These are phyloP conservation scores for Danio aesculapii DNA, from an alignment of 2,797 vertebrate genomes.

Conservation along the genomic window DNA sequence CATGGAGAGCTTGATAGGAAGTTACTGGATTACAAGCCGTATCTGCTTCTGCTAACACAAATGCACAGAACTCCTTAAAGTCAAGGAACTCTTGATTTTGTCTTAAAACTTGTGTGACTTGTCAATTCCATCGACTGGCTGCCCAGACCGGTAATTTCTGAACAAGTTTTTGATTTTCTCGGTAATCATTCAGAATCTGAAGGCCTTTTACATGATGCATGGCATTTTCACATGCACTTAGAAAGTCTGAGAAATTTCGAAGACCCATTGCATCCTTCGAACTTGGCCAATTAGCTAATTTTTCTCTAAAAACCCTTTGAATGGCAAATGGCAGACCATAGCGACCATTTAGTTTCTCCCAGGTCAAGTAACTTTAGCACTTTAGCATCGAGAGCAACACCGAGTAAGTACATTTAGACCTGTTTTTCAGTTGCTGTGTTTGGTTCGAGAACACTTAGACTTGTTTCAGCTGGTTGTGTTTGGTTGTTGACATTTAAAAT, in stretches of 20 bases:
- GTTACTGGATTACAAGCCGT: too few relatives aligned
- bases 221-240: slow-evolving; percentile 41
- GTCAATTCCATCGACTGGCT: slow-evolving; percentile 32
- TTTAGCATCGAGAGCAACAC: too few relatives aligned
- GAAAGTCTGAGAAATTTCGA: slow-evolving; percentile 36
- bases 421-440: too few relatives aligned
- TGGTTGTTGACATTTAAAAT: too few relatives aligned
- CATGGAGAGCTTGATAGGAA: too few relatives aligned
- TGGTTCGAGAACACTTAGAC: too few relatives aligned
- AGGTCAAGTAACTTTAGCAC: too few relatives aligned
- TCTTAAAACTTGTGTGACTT: slow-evolving; percentile 1
- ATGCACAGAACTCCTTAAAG: too few relatives aligned
- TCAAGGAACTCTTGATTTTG: slow-evolving; percentile 27
- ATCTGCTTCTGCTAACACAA: too few relatives aligned
- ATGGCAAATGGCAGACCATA: not conserved
- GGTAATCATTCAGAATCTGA: slow-evolving; percentile 38
- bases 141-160: slow-evolving; percentile 33
- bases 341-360: not conserved
- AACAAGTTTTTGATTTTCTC: slow-evolving; percentile 44
- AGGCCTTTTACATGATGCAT: slow-evolving; percentile 22
- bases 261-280: slow-evolving; percentile 16
- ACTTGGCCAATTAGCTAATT: slow-evolving; percentile 14
- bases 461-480: too few relatives aligned
- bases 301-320: not conserved
- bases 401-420: too few relatives aligned